Base-by-base conservation (phyloP, 2,113 vertebrate genomes). In the Dunckerocampus dactyliophorus region DNA sequence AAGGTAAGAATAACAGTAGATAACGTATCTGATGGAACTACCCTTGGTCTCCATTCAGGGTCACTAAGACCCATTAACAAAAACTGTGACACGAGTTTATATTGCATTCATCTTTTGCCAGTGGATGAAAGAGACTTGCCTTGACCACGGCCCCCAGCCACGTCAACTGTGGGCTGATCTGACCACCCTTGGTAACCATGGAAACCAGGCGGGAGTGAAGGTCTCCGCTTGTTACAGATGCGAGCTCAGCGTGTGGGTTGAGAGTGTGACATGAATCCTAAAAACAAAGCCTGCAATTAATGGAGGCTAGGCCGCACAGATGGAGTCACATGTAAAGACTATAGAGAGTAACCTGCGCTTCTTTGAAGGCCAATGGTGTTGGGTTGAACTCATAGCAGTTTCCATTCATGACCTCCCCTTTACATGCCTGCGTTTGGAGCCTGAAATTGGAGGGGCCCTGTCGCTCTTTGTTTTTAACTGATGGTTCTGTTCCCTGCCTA, bases 131-230 rank as follows among this genome's bases (percentile, higher is more conserved):
- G 11, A 10, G 42, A 72, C 83, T 84, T 74, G 68, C 89, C 82
- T 84, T 74, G 51, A 88, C 59, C 0, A 15, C 77, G 47, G 62
- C 89, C 48, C 89, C 89, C 12, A 91, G 59, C 89, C 89, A 91
- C 57, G 85, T 90, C 51, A 85, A 15, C 45, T 72, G 71, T 1
- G 83, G 83, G 24, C 43, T 74, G 1, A 16, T 76, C 17, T 67
- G 42, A 9, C 84, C 84, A 9, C 68, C 75, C 5, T 62, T 67
- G 42, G 76, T 89, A 46, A 88, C 87, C 81, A 91, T 69, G 52
- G 80, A 74, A 53, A 84, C 84, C 12, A 90, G 71, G 13, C 51
- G 68, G 50, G 66, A 78, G 58, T 89, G 88, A 60, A 91, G 69
- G 37, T 87, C 75, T 0, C 17, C 16, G 9, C 59, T 81, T 14